A percentile compares a stretch with the other conserved stretches of the same genome.
phyloP scores from a whole-genome alignment of 2,113 vertebrate species.

The Burhinus bistriatus region DNA sequence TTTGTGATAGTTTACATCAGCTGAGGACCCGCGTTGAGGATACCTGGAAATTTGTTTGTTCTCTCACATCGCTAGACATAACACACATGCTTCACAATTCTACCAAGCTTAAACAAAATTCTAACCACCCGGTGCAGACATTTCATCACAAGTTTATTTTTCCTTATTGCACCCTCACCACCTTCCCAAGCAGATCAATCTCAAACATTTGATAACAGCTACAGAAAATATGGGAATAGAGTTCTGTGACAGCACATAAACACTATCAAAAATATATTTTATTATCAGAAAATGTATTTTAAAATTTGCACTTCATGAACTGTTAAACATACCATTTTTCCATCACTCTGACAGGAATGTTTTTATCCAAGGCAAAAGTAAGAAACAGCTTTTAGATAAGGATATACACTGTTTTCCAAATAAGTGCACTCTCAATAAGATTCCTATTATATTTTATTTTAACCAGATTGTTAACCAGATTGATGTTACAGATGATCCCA shows the following conservation, averaged over 20 bases:
- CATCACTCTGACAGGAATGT: slow-evolving; percentile 22
- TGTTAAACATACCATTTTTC: slow-evolving; percentile 35
- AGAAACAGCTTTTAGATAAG: slow-evolving; percentile 6
- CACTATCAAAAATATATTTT: neutral
- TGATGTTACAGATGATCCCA: neutral
- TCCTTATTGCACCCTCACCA: neutral
- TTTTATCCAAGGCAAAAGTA: slow-evolving; percentile 10
- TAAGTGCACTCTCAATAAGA: neutral
- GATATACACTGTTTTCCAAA: slow-evolving; percentile 6
- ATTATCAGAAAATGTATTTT: slow-evolving; percentile 32
- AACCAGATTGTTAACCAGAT: neutral
- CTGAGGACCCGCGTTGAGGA: neutral
- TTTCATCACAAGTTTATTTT: neutral
- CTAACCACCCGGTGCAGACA: neutral
- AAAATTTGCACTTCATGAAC: slow-evolving; percentile 30
- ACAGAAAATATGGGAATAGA: slow-evolving; percentile 10
- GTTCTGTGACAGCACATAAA: slow-evolving; percentile 23
- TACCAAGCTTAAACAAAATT: neutral
- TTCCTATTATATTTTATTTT: neutral
- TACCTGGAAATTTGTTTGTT: neutral
- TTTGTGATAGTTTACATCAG: neutral
- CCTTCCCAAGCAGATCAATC: neutral
- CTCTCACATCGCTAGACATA: neutral
- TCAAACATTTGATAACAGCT: neutral
- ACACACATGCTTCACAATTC: neutral